Evolutionary conservation across 2,797 vertebrate species (phyloP), one percentile per base, ranked within the genome.

Genomic region (Rallus crepitans): DNA sequence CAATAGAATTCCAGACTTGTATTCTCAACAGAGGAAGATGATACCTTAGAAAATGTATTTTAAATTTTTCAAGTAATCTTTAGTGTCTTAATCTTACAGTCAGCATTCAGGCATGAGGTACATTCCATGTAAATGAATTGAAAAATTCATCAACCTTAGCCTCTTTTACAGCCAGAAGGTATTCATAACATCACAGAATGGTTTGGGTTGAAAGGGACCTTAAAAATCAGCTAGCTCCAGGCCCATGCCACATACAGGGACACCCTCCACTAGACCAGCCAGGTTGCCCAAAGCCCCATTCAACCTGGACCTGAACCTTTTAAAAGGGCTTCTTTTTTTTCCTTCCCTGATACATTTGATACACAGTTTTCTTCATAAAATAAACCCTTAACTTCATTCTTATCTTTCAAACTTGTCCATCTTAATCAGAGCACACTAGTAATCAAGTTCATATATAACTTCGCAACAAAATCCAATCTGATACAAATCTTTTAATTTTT

Each of bases 391-490:
- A 42, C 18, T 71, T 71, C 23, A 48, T 81, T 92, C 15, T 71
- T 15, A 52, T 42, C 25, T 57, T 50, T 57, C 66, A 87, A 53
- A 87, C 4, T 52, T 6, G 4, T 70, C 15, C 24, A 24, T 70
- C 10, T 68, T 75, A 68, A 21, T 12, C 30, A 45, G 2, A n/a
- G 3, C 2, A 18, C 11, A 56, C 1, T 5, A 78, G 7, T 9
- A 89, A 75, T 47, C 25, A 78, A 82, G 18, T 33, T 91, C 57
- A 79, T 16, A 48, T 17, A 52, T 6, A 7, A 47, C 24, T 42
- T 89, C 2, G 1, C 5, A 48, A 85, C 78, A 82, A 65, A 50
- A 4, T 0, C 0, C 8, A 60, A 25, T 27, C 11, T 47, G 24
- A 86, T 59, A 55, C 45, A 52, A 64, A 52, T 64, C 8, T 61